Conservation (phyloP, 1,140 invertebrate genomes). For the Delia radicum region DNA sequence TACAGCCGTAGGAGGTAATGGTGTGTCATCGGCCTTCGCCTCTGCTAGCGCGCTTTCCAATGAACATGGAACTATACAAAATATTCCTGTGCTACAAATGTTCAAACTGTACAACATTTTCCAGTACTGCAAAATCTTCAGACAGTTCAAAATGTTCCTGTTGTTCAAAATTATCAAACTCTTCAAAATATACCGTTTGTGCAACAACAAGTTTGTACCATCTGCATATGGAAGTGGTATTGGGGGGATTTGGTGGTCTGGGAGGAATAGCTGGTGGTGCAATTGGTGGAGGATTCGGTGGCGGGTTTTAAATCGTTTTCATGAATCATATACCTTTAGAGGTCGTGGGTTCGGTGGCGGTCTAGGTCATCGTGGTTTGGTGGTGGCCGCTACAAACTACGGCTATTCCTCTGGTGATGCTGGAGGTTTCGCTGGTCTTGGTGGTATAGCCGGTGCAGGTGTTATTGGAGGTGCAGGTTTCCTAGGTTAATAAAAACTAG, state of each 20-base stretch:
- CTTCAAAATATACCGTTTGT: slow-evolving; percentile 35
- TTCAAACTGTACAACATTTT: slow-evolving; percentile 26
- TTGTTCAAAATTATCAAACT: slow-evolving; percentile 28
- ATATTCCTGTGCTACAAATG: background rate
- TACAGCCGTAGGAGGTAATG: background rate
- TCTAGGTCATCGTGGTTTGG: slow-evolving; percentile 22
- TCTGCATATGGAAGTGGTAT: slow-evolving; percentile 28
- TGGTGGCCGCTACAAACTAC: slow-evolving; percentile 21
- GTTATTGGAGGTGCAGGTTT: slow-evolving; percentile 32
- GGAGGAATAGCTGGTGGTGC: slow-evolving; percentile 29
- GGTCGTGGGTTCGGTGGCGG: slow-evolving; percentile 44
- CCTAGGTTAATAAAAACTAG: slow-evolving; percentile 18
- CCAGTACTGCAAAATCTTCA: slow-evolving; percentile 37
- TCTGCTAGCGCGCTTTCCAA: background rate
- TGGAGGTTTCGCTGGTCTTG: slow-evolving; percentile 18
- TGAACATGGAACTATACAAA: too few species aligned
- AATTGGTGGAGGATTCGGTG: slow-evolving; percentile 36
- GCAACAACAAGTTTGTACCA: background rate
- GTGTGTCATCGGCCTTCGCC: background rate
- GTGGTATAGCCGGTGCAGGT: slow-evolving; percentile 36
- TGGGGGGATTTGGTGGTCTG: slow-evolving; percentile 33
- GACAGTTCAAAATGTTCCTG: slow-evolving; percentile 37
- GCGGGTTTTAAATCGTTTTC: slow-evolving; percentile 45
- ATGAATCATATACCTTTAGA: slow-evolving; percentile 37
- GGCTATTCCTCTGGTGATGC: background rate